These are phyloP conservation scores for Macrobrachium nipponense DNA, from an alignment of 1,140 invertebrate genomes.

Conservation along the genomic window DNA sequence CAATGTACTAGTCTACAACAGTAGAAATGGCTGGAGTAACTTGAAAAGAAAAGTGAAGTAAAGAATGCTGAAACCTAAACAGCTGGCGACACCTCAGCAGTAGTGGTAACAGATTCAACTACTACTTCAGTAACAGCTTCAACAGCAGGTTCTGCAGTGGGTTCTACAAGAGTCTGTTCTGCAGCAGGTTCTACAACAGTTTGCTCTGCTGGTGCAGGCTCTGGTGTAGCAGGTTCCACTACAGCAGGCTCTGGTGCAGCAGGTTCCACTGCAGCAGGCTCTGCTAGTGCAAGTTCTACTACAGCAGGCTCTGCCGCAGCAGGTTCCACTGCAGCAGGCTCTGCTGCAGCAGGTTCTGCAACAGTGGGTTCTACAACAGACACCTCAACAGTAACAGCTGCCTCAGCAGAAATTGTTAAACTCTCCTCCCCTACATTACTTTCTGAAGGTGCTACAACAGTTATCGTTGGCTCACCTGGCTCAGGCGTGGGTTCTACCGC, in stretches of 20 bases:
- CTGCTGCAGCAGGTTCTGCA: background rate
- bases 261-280: background rate
- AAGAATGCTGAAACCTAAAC: no score
- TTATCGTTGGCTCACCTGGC: background rate
- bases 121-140: background rate
- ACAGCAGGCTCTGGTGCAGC: background rate
- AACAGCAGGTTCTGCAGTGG: background rate
- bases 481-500: no score
- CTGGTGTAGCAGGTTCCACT: background rate
- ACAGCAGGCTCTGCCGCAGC: background rate
- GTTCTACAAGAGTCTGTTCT: background rate
- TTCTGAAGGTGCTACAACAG: background rate
- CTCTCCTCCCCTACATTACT: background rate
- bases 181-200: background rate
- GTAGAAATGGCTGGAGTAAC: no score
- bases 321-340: background rate
- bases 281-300: background rate
- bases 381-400: background rate
- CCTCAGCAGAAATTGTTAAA: background rate
- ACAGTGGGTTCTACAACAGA: background rate
- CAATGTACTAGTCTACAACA: no score
- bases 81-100: background rate
- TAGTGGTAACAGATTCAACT: background rate
- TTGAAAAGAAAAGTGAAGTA: no score
- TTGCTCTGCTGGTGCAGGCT: constrained; percentile 1